These are phyloP conservation scores for Rousettus madagascariensis DNA, from an alignment of 2,797 vertebrate genomes.

Conservation along the genomic window DNA sequence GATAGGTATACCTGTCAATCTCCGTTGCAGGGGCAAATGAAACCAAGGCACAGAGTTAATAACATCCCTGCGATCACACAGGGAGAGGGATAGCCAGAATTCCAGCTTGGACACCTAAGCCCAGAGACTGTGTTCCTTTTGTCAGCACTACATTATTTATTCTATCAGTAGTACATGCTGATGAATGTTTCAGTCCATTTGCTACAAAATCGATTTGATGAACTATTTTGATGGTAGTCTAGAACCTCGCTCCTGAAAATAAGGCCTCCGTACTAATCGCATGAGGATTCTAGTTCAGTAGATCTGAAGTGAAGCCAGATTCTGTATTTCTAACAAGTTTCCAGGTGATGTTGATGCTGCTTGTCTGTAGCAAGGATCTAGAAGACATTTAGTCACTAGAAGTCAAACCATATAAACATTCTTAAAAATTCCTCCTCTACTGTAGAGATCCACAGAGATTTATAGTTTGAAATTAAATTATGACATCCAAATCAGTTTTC, in stretches of 20 bases:
- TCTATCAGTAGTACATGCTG: not conserved
- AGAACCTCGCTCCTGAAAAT: not conserved
- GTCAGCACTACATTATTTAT: not conserved
- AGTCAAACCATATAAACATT: not conserved
- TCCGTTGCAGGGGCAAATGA: not conserved
- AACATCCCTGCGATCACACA: not conserved
- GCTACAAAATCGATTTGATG: not conserved
- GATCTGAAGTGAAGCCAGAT: not conserved
- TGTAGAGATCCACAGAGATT: not conserved
- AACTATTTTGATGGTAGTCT: not conserved
- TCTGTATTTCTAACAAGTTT: not conserved
- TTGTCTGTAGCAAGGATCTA: not conserved
- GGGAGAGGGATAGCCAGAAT: not conserved
- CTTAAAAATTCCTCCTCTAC: not conserved
- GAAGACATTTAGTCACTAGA: not conserved
- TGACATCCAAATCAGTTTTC: not conserved
- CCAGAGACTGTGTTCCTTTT: not conserved
- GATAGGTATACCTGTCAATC: not conserved
- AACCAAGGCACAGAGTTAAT: not conserved
- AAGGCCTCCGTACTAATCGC: not conserved
- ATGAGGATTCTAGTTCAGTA: not conserved
- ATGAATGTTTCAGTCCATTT: not conserved
- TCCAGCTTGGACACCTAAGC: not conserved
- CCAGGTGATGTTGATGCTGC: not conserved
- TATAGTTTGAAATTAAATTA: not conserved